phyloP scores from a whole-genome alignment of 2,888 invertebrate genomes.

The Orthosia cruda region DNA sequence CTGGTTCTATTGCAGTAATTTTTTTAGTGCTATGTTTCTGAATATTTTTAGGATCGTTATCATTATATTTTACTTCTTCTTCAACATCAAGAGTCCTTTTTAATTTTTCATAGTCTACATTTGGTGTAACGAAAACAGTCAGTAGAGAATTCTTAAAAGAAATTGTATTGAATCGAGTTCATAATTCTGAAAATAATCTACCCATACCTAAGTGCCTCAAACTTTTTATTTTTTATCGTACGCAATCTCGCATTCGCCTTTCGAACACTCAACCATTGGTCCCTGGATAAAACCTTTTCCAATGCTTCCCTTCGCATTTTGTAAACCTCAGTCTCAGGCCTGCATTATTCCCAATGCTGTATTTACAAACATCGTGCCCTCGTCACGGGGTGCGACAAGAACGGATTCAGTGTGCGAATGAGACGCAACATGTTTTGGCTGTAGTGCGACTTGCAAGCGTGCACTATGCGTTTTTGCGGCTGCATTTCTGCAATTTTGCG shows the following conservation, averaged over 20 bases:
- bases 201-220: background rate
- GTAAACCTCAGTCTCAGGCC: conserved; percentile 17
- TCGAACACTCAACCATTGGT: conserved; percentile 11
- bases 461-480: conserved; percentile 89
- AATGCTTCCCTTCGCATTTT: conserved; percentile 46
- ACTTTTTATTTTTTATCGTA: conserved; percentile 18
- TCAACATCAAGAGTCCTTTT: background rate
- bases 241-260: background rate
- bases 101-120: background rate
- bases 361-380: conserved; percentile 77
- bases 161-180: background rate
- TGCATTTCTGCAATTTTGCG: conserved; percentile 83
- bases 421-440: conserved; percentile 78
- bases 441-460: conserved; percentile 82
- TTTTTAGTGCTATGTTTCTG: background rate
- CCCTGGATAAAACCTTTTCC: conserved; percentile 24
- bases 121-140: too few relatives aligned
- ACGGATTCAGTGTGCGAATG: conserved; percentile 72
- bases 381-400: conserved; percentile 74
- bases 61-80: background rate
- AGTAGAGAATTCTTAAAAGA: background rate
- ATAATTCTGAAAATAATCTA: background rate
- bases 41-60: background rate
- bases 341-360: conserved; percentile 60
- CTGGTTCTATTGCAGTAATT: background rate